Evolutionary conservation across 2,888 invertebrate genomes (phyloP).

Genomic region (Zaprionus lineosus): DNA sequence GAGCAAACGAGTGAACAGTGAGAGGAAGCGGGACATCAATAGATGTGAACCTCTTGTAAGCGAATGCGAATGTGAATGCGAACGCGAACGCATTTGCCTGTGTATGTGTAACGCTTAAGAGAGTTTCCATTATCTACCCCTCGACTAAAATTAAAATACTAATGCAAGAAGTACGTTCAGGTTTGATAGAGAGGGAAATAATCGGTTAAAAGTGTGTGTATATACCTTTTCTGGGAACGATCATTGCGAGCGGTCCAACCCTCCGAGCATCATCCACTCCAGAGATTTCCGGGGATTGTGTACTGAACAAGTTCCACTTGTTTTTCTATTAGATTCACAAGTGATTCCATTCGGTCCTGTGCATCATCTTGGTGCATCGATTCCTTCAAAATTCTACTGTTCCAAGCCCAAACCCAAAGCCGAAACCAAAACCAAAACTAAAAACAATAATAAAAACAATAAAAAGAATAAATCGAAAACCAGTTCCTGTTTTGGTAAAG

Average conservation of each 20-base stretch:
- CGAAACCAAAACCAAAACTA: constrained; percentile 32
- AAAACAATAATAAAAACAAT: constrained; percentile 8
- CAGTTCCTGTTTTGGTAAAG: constrained; percentile 42
- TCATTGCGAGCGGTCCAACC: constrained; percentile 29
- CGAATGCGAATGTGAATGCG: too few species aligned
- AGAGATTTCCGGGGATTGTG: constrained; percentile 1
- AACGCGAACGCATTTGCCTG: background rate
- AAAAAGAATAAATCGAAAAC: constrained; percentile 20
- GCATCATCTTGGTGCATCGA: constrained; percentile 15
- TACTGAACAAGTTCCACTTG: constrained; percentile 52
- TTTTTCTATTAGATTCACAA: constrained; percentile 49
- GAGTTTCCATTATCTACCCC: constrained; percentile 29
- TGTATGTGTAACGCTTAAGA: constrained; percentile 18
- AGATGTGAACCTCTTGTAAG: background rate
- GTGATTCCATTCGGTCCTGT: constrained; percentile 22
- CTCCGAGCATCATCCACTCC: constrained; percentile 9
- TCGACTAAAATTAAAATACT: constrained; percentile 40
- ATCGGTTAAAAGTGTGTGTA: background rate
- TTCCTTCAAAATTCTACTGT: too few species aligned
- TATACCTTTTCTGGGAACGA: constrained; percentile 25
- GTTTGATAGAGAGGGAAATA: background rate
- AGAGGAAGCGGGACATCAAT: constrained; percentile 4
- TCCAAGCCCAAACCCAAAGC: too few species aligned
- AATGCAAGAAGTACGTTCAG: too few species aligned
- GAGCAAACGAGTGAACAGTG: constrained; percentile 6